Percentiles rank a stretch among this genome's conserved stretches.
phyloP scores from a whole-genome alignment of 2,888 invertebrate species.

The Lottia scabra region DNA sequence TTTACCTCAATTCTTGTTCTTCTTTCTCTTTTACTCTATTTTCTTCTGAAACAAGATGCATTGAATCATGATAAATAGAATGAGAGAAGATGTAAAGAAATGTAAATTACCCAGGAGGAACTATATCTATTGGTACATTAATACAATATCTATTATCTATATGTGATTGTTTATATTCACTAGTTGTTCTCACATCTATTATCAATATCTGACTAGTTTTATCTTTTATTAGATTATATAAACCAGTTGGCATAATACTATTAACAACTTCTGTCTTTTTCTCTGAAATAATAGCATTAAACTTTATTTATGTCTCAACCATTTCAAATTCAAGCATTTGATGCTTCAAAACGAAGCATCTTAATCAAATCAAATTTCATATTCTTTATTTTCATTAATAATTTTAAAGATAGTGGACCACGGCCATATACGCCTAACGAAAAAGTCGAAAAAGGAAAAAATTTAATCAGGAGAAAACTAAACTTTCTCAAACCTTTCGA shows the following conservation, averaged over 20 bases:
- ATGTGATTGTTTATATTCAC: slow-evolving; percentile 78
- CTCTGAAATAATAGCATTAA: too few species aligned
- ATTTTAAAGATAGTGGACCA: too few species aligned
- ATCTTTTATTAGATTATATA: slow-evolving; percentile 74
- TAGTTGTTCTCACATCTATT: slow-evolving; percentile 79
- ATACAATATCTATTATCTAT: slow-evolving; percentile 77
- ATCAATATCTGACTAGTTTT: slow-evolving; percentile 75
- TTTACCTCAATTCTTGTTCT: slow-evolving; percentile 9
- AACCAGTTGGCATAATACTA: slow-evolving; percentile 67
- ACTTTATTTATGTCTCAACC: too few species aligned
- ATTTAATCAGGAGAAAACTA: too few species aligned
- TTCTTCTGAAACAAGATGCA: slow-evolving; percentile 1
- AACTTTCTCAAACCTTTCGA: too few species aligned
- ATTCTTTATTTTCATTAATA: too few species aligned
- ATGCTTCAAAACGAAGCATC: too few species aligned
- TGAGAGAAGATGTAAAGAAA: neutral
- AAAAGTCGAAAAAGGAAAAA: too few species aligned
- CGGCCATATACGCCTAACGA: too few species aligned
- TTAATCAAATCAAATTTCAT: too few species aligned
- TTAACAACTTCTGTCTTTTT: slow-evolving; percentile 17
- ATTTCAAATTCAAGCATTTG: too few species aligned
- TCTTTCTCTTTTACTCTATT: neutral
- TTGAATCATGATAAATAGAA: too few species aligned
- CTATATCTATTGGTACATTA: slow-evolving; percentile 81
- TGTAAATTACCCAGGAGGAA: slow-evolving; percentile 79